phyloP scores from a whole-genome alignment of 2,888 invertebrate species.

The Metacarcinus magister region DNA sequence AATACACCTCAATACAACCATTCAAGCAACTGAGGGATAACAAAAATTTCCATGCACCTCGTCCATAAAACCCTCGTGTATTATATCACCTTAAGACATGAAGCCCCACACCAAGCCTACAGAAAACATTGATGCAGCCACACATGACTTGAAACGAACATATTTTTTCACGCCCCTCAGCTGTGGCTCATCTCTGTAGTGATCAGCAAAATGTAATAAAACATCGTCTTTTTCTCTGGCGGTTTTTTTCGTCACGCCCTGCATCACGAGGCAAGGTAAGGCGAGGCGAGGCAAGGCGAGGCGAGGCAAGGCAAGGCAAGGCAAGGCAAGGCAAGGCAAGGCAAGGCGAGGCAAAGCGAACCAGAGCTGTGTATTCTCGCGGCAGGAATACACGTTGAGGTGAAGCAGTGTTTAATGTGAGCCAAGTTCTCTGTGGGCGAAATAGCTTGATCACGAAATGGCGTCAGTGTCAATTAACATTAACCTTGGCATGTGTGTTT shows the following conservation, averaged over 20 bases:
- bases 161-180: background rate
- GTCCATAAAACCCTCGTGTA: background rate
- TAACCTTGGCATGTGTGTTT: background rate
- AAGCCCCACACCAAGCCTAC: background rate
- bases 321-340: background rate
- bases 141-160: background rate
- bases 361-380: too few relatives aligned
- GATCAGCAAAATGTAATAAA: background rate
- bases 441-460: background rate
- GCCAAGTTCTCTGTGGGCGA: background rate
- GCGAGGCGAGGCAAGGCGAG: background rate
- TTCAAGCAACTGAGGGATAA: background rate
- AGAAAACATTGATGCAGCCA: background rate
- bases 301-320: background rate
- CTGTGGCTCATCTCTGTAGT: background rate
- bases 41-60: background rate
- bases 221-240: background rate
- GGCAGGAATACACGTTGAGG: background rate
- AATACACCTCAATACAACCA: too few relatives aligned
- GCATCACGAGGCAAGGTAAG: background rate
- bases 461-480: background rate
- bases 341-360: background rate
- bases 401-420: too few relatives aligned
- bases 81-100: background rate
- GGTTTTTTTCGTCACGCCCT: background rate